Evolutionary conservation across 2,888 invertebrate genomes (phyloP).

Genomic region (Agriopis marginaria): DNA sequence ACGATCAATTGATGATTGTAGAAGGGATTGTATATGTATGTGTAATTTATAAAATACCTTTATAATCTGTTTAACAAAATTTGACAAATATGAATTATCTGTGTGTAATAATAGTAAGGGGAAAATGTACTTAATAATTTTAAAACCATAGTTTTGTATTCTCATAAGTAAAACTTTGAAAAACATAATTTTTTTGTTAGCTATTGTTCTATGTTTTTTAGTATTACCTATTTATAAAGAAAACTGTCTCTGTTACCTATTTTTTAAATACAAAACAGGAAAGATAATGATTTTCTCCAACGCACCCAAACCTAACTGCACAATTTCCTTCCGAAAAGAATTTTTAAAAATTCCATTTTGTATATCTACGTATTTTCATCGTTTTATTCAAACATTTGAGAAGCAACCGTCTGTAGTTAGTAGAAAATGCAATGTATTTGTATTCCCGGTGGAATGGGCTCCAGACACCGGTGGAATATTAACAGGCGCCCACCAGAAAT

Average conservation of each 20-base stretch:
- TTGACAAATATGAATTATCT: background rate
- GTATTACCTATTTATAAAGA: too few species aligned
- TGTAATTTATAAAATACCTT: background rate
- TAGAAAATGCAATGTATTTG: slow-evolving; percentile 68
- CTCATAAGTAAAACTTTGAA: background rate
- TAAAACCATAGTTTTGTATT: background rate
- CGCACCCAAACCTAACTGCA: background rate
- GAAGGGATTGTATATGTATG: too few species aligned
- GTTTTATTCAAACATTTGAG: slow-evolving; percentile 55
- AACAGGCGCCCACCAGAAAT: slow-evolving; percentile 73
- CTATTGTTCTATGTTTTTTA: too few species aligned
- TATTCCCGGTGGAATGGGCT: slow-evolving; percentile 72
- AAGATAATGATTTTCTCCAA: background rate
- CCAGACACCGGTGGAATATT: slow-evolving; percentile 73
- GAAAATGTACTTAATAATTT: background rate
- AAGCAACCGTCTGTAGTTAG: slow-evolving; percentile 69
- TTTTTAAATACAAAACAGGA: background rate
- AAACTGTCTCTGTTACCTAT: background rate
- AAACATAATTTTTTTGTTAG: too few species aligned
- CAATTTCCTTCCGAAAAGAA: slow-evolving; percentile 19
- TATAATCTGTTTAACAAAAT: background rate
- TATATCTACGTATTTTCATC: slow-evolving; percentile 30
- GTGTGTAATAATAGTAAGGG: too few species aligned
- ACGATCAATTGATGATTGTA: too few species aligned
- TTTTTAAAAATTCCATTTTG: slow-evolving; percentile 26